A percentile compares a stretch with the other conserved stretches of the same genome.
Evolutionary conservation across 1,140 invertebrate species (phyloP).

Genomic region (Drosophila bocki): DNA sequence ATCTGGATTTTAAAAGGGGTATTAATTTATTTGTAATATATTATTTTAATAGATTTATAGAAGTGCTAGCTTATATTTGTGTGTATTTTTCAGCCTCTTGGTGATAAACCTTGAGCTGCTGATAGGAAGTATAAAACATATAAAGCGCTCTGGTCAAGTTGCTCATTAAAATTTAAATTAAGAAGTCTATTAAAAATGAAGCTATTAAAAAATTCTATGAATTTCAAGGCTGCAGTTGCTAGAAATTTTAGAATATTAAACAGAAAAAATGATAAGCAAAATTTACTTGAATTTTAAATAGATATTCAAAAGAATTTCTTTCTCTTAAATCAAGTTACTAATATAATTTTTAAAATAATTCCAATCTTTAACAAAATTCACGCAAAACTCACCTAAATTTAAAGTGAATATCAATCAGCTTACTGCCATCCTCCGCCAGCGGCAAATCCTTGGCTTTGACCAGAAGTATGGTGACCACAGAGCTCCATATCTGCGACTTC

Average conservation of each 20-base stretch:
- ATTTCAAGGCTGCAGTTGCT: too few species aligned
- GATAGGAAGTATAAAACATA: not conserved
- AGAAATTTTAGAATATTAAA: not conserved
- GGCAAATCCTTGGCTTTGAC: slow-evolving; percentile 97
- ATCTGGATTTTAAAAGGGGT: slow-evolving; percentile 86
- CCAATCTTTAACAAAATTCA: not conserved
- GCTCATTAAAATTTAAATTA: not conserved
- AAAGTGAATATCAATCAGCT: slow-evolving; percentile 96
- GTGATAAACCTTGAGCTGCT: slow-evolving; percentile 2
- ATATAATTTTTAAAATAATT: not conserved
- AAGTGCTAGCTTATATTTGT: not conserved
- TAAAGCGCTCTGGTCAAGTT: not conserved
- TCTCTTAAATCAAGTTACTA: not conserved
- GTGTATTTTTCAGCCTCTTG: not conserved
- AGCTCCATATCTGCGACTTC: slow-evolving; percentile 97
- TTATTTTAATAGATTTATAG: not conserved
- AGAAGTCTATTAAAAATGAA: not conserved
- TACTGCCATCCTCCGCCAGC: slow-evolving; percentile 94
- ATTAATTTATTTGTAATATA: not conserved
- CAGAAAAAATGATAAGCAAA: too few species aligned
- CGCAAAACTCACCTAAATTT: slow-evolving; percentile 95
- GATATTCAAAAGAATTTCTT: too few species aligned
- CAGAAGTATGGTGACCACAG: slow-evolving; percentile 97
- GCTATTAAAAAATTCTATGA: not conserved
- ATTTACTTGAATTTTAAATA: too few species aligned